These are phyloP conservation scores for Chlorodrepanis virens DNA, from an alignment of 2,113 vertebrate species.

Conservation along the genomic window DNA sequence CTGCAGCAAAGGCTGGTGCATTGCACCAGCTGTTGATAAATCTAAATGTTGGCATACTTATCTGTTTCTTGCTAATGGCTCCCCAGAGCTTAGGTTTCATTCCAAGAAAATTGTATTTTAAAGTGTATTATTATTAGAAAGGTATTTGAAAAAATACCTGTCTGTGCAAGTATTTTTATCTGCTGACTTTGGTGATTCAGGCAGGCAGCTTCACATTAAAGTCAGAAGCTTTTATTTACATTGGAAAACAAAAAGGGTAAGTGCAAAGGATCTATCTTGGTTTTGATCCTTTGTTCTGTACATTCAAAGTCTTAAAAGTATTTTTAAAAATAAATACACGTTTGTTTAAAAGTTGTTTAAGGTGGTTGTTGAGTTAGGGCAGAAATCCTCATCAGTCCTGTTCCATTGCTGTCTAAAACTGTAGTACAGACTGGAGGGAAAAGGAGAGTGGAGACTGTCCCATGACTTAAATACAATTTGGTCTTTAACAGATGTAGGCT, in stretches of 20 bases:
- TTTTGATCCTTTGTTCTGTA: not conserved
- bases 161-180: not conserved
- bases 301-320: not conserved
- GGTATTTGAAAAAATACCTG: not conserved
- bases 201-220: not conserved
- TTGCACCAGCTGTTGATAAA: not conserved
- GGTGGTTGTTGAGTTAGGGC: not conserved
- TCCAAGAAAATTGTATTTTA: not conserved
- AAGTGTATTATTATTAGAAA: not conserved
- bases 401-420: not conserved
- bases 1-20: not conserved
- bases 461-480: not conserved
- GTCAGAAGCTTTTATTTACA: not conserved
- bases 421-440: not conserved
- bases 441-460: not conserved
- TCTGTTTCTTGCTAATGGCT: not conserved
- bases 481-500: not conserved
- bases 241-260: not conserved
- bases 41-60: not conserved
- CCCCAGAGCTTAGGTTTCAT: not conserved
- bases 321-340: not conserved
- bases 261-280: fast-evolving
- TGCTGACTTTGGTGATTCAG: not conserved
- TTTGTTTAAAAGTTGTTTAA: not conserved
- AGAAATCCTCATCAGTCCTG: not conserved